Evolutionary conservation across 2,797 vertebrate genomes (phyloP), one percentile per base, ranked within the genome.

Genomic region (Neomorphus geoffroyi): DNA sequence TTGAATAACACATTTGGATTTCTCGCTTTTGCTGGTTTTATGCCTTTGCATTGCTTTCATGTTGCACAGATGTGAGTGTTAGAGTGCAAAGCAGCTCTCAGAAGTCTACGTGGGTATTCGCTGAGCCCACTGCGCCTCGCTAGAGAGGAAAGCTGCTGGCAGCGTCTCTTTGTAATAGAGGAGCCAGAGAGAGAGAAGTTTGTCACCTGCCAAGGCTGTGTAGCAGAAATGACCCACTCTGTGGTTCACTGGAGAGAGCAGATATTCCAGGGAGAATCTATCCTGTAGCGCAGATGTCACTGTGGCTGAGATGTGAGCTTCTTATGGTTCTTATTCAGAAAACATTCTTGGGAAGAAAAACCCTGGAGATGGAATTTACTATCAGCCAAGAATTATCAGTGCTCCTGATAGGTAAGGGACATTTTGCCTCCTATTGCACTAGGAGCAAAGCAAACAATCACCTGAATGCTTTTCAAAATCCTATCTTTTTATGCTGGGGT

Each of bases 391-490:
- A 23, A 35, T 90, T 70, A 58, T 75, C 62, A 65, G 75, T 66
- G 48, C 27, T 79, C 32, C 48, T 23, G 4, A 90, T 96, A 81
- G 48, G 58, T 79, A 92, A 86, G 56, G 60, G 48, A 46, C 0
- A 11, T 86, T 94, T 56, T 62, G 64, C 72, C 28, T 88, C 70
- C 37, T 75, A 18, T 66, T 86, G 60, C 73, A 57, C 48, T 57
- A 32, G 60, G 60, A 93, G 64, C 35, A 85, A 64, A 65, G 45
- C 84, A 88, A 93, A 81, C 73, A 93, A 24, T 86, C 39, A 82
- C 60, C 60, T 61, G 53, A 85, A 78, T 61, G 60, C 89, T 91
- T 92, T 78, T 80, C 74, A 78, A 96, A 91, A 84, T 86, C 71
- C 80, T 66, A 10, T 79, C 50, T 86, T 93, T 71, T 88, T 53